Conservation (phyloP, 2,888 invertebrate species). For the Eudemis profundana region DNA sequence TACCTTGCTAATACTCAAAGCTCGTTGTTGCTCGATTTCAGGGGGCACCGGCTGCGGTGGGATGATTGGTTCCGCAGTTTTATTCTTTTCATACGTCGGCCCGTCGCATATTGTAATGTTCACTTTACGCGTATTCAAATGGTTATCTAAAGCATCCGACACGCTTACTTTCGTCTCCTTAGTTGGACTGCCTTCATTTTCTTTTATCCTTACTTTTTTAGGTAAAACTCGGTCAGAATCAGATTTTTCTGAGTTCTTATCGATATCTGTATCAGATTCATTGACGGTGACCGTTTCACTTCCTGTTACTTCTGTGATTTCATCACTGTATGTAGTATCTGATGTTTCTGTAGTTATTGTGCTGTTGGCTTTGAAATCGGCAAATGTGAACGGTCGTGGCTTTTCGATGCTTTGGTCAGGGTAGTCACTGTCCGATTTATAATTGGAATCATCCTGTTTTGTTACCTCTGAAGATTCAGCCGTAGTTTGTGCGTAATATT, state of each 20-base stretch:
- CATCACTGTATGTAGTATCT: constrained; percentile 43
- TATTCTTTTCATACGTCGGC: constrained; percentile 64
- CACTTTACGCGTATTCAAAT: constrained; percentile 67
- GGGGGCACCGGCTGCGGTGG: constrained; percentile 91
- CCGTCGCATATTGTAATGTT: constrained; percentile 76
- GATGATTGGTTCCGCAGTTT: constrained; percentile 76
- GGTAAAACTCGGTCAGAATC: constrained; percentile 9
- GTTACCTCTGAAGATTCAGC: constrained; percentile 48
- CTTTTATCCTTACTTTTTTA: constrained; percentile 46
- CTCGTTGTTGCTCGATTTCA: constrained; percentile 93
- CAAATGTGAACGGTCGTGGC: constrained; percentile 83
- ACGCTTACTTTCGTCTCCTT: constrained; percentile 68
- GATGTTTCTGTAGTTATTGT: constrained; percentile 53
- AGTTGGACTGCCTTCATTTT: constrained; percentile 56
- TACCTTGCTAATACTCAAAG: constrained; percentile 93
- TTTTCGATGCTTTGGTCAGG: constrained; percentile 54
- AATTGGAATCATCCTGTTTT: constrained; percentile 44
- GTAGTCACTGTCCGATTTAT: constrained; percentile 47
- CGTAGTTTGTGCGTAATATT: constrained; percentile 65
- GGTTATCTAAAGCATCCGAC: constrained; percentile 63
- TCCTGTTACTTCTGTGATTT: constrained; percentile 34
- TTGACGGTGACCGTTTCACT: constrained; percentile 44
- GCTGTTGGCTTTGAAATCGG: constrained; percentile 83
- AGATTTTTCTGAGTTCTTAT: constrained; percentile 21
- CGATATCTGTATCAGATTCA: constrained; percentile 25